Evolutionary conservation across 1,140 invertebrate genomes (phyloP), one percentile per base, ranked within the genome.

Genomic region (Dryas iulia): DNA sequence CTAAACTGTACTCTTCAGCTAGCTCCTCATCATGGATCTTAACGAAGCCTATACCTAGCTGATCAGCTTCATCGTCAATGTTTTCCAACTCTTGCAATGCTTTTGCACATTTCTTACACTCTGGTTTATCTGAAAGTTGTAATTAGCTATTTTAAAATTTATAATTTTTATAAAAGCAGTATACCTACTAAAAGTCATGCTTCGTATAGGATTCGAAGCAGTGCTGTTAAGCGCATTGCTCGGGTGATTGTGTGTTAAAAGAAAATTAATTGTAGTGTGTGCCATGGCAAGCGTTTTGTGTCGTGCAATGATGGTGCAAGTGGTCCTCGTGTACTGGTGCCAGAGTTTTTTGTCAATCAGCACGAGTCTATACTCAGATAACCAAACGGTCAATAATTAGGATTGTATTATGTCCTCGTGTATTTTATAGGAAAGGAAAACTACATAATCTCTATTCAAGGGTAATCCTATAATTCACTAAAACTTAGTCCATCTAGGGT

Each of bases 61-160:
- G 97, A 92, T 98, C 97, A n/a, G 97, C 97, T 90, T 98, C 97
- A 83, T 98, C 97, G 83, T 98, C 97, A 81, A 98, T 98, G 91
- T 98, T 98, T 90, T 98, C 98, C 86, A 98, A 87, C 92, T 98
- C 96, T 92, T 96, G 95, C 54, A 98, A 93, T 52, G 96, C 97
- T 92, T 97, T 97, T 26, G 96, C 95, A 83, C 97, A 98, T 92
- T 97, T 97, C 86, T 97, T 97, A 92, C 97, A 98, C 87, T 98
- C 96, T 66, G 96, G 96, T 90, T 98, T 98, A 92, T 98, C 97
- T 98, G 87, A 59, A 87, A 87, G 65, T 79, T 60, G 52, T 14
- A 58, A 59, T 35, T 62, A 24, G 2, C n/a, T 21, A 52, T 58
- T 11, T 31, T 66, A 25, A 72, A 66, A 69, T 26, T 23, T 1